Conservation (phyloP, 2,797 vertebrate species). For the Argya squamiceps region DNA sequence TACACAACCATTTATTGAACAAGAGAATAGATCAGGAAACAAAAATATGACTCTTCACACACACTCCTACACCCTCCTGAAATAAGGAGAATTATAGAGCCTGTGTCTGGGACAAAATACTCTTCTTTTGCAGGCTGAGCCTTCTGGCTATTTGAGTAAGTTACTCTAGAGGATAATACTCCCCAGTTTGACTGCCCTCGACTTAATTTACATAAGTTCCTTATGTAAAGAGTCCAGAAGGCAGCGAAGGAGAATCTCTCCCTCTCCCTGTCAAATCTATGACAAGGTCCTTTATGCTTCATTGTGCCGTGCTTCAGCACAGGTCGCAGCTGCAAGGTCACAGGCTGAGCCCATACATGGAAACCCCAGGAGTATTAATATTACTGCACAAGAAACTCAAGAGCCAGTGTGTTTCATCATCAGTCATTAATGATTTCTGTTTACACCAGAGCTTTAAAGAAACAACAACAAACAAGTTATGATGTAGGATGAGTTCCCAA, state of each 20-base stretch:
- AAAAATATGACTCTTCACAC: background rate
- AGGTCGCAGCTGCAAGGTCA: background rate
- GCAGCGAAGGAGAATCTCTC: background rate
- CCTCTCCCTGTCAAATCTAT: background rate
- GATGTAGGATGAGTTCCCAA: background rate
- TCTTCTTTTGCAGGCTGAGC: background rate
- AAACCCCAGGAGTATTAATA: conserved; percentile 42
- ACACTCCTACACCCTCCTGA: background rate
- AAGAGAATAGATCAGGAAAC: background rate
- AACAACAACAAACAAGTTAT: background rate
- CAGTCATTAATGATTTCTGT: background rate
- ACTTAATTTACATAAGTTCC: background rate
- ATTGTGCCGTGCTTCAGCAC: background rate
- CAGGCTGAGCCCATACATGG: background rate
- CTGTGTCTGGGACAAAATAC: background rate
- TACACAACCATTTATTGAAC: background rate
- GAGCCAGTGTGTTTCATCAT: background rate
- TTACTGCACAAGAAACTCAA: background rate
- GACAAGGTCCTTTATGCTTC: background rate
- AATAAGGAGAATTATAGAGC: background rate
- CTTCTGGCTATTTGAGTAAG: background rate
- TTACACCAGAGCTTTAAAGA: background rate
- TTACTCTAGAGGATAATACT: background rate
- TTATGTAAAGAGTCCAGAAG: background rate
- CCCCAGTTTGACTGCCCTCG: background rate